Evolutionary conservation across 2,113 vertebrate species (phyloP), one percentile per base, ranked within the genome.

Genomic region (Oncorhynchus mykiss): DNA sequence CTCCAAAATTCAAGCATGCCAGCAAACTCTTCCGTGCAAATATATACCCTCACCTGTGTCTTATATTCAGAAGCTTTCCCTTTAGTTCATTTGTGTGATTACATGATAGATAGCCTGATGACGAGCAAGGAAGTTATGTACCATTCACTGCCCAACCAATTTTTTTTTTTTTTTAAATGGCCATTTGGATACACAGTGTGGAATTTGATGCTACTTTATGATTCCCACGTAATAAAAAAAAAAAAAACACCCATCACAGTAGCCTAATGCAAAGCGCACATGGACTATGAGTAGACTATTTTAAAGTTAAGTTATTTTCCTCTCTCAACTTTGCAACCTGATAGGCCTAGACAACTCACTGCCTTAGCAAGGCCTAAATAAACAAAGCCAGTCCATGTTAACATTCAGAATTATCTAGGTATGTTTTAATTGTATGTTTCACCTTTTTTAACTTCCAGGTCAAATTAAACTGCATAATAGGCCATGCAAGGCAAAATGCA

Each of bases 131-230:
- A 20, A 7, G 29, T 34, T 16, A 27, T 16, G 27, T 14, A 34
- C 29, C 4, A 6, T 14, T 31, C 66, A 67, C 12, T 49, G 16
- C 49, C 8, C 51, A 18, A 3, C 14, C 1, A 4, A 24, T 24
- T 24, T 24, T 24, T 1, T 24, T 1, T 24, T 24, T 24, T 24
- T 1, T 4, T 4, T 0, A 29, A 75, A 82, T 5, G 59, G 27
- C 11, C 14, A 72, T 73, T 82, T 85, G 45, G 62, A 71, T 51
- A 25, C 59, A 51, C 12, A 49, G 68, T 87, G 85, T 73, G 77
- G 81, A 83, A 83, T 85, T 76, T 83, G 70, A 59, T 81, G 25
- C 54, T 71, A 34, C 67, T 14, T 59, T 14, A 65, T 60, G 60
- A 82, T 82, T 80, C 68, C 25, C 39, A 39, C 59, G 49, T n/a